Evolutionary conservation across 1,140 invertebrate species (phyloP), one percentile per base, ranked within the genome.

Genomic region (Drosophila santomea): DNA sequence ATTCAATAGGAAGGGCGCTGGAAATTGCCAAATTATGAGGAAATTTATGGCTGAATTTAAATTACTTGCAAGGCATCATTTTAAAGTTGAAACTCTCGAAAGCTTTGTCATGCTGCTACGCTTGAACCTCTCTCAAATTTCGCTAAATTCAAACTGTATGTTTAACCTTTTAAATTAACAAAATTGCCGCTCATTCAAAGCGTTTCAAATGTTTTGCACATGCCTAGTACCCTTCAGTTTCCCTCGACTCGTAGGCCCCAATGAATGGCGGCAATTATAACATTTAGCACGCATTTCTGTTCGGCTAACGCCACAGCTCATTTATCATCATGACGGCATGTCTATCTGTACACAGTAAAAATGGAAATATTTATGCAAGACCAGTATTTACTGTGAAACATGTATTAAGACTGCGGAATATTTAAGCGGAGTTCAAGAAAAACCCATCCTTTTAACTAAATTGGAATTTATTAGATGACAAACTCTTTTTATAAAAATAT

Each of bases 231-330:
- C 48, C 41, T 63, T 28, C 36, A 14, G 4, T 23, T 32, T 35
- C 5, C 44, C 39, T 52, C 47, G 61, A 63, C 51, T 48, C 64
- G 41, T 32, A 43, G 0, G 57, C 45, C 51, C 38, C 73, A 61
- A 80, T 86, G 82, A 82, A 86, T 81, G 74, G 78, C 58, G 60
- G 79, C 83, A 86, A 86, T 86, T 86, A 82, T 78, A 75, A 61
- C 75, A 88, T 86, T 88, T 88, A 82, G 62, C 83, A 86, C 83
- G 82, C 83, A 82, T 67, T 85, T 85, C 47, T 38, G 57, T 73
- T 85, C 66, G 51, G 41, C 44, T 20, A 48, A 56, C 38, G 52
- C 36, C 58, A 48, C 32, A 56, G 54, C 68, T 61, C 75, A 72
- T 82, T 75, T 44, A 78, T 78, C 81, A 82, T 78, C 66, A 64